Base-by-base conservation (phyloP, 1,140 invertebrate species). In the Mizuhopecten yessoensis region DNA sequence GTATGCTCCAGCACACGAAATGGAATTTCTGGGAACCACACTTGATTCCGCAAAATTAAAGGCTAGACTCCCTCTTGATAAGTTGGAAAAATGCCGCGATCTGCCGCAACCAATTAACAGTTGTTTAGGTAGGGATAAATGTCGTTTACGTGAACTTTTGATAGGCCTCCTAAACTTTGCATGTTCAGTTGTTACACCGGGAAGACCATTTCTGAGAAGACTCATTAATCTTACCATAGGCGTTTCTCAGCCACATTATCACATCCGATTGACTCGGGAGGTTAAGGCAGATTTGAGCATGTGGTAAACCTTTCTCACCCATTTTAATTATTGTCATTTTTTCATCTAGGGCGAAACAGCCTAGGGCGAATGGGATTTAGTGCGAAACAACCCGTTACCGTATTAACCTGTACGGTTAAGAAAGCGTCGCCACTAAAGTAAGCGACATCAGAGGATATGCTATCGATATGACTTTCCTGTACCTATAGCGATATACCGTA, bases 171-270 rank as follows among this genome's bases (percentile, higher is more conserved):
- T 91, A 1, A 91, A 91, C 87, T 89, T 91, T 89, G 87, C 89
- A 39, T 90, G 90, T 88, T 36, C 75, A 13, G 91, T 93, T 10
- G 89, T 93, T 2, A 11, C 33, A 2, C 91, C 88, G 34, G 89
- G 92, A 29, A 86, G 92, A 5, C 34, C 91, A n/a, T 92, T 92
- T 86, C 33, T 93, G 0, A 11, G 91, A 17, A 86, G 91, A 34
- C 87, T 92, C 20, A 90, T 90, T 88, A 89, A 92, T 90, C 45
- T 91, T 33, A 89, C 92, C 11, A 87, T 29, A 33, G 86, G 87
- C 0, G 17, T 90, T 15, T 3, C 13, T n/a, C 57, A 88, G 20
- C 39, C 89, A 15, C 45, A 89, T 33, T 86, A 92, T 34, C 34
- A 34, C 3, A 86, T 86, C 34, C 11, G 88, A 0, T 39, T 93